Percentiles rank a stretch among this genome's conserved stretches.
Evolutionary conservation across 2,113 vertebrate genomes (phyloP).

Genomic region (Nesospiza acunhae): DNA sequence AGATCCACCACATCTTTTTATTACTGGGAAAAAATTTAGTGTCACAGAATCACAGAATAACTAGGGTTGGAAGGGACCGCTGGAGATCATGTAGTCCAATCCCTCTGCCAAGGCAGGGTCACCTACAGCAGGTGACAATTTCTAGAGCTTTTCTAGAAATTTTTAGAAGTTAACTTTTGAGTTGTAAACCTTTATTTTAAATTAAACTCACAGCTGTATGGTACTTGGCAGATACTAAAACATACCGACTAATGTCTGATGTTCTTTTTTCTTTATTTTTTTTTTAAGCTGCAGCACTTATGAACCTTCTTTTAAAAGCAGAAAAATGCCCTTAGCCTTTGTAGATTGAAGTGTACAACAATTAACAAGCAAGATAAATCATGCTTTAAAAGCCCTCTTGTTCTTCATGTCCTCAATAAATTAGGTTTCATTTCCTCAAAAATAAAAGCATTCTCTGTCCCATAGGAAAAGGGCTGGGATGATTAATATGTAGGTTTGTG

Average conservation of each 20-base stretch:
- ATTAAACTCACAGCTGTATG: neutral
- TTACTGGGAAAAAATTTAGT: neutral
- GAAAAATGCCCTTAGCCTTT: neutral
- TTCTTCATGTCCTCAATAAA: neutral
- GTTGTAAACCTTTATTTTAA: neutral
- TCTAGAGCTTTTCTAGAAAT: neutral
- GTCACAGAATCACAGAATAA: neutral
- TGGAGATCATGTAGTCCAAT: neutral
- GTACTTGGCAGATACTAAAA: neutral
- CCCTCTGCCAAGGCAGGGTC: neutral
- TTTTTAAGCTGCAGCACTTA: neutral
- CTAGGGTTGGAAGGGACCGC: neutral
- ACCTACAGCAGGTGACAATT: neutral
- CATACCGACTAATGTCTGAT: neutral
- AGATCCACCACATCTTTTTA: neutral
- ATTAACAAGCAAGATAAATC: constrained; percentile 28
- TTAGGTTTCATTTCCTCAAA: constrained; percentile 21
- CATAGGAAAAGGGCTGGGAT: neutral
- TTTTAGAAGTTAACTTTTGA: neutral
- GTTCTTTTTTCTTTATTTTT: neutral
- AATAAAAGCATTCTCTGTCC: neutral
- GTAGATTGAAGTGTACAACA: neutral
- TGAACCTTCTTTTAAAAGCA: constrained; percentile 13
- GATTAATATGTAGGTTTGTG: constrained; percentile 19
- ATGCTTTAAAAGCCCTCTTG: constrained; percentile 10